These are phyloP conservation scores for Diadumene lineata DNA, from an alignment of 92 coral and sea anemone species.

Conservation along the genomic window DNA sequence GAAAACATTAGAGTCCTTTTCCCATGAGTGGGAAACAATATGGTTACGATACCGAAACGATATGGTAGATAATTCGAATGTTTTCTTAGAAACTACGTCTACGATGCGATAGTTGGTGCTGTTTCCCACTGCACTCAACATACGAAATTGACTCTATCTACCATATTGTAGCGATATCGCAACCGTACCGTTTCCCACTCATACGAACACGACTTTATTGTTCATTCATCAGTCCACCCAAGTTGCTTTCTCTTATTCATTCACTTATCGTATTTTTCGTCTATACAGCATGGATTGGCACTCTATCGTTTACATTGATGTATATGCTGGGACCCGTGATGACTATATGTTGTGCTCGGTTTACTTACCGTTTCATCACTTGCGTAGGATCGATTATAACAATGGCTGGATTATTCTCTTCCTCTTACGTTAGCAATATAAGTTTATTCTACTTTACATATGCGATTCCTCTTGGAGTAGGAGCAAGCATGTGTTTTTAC, in stretches of 20 bases:
- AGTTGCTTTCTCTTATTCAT: background rate
- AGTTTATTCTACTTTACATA: conserved; percentile 58
- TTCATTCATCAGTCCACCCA: background rate
- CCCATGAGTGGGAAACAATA: no score
- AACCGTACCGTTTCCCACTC: no score
- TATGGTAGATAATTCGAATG: no score
- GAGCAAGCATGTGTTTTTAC: conserved; percentile 70
- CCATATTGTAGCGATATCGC: no score
- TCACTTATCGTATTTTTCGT: background rate
- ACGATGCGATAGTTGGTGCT: no score
- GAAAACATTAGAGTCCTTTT: no score
- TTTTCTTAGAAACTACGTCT: no score
- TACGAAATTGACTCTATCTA: no score
- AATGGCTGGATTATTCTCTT: conserved; percentile 41
- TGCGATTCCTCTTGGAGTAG: conserved; percentile 72
- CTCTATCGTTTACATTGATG: conserved; percentile 64
- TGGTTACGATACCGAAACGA: no score
- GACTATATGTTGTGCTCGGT: conserved; percentile 44
- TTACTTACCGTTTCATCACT: conserved; percentile 57
- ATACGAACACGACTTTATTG: no score
- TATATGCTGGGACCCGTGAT: conserved; percentile 72
- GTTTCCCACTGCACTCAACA: no score
- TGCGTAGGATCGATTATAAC: conserved; percentile 60
- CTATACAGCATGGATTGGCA: conserved; percentile 75
- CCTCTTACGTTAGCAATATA: conserved; percentile 69